Percentiles rank a stretch among this genome's conserved stretches.
These are phyloP conservation scores for Zosterops borbonicus DNA, from an alignment of 2,113 vertebrate genomes.

Conservation along the genomic window DNA sequence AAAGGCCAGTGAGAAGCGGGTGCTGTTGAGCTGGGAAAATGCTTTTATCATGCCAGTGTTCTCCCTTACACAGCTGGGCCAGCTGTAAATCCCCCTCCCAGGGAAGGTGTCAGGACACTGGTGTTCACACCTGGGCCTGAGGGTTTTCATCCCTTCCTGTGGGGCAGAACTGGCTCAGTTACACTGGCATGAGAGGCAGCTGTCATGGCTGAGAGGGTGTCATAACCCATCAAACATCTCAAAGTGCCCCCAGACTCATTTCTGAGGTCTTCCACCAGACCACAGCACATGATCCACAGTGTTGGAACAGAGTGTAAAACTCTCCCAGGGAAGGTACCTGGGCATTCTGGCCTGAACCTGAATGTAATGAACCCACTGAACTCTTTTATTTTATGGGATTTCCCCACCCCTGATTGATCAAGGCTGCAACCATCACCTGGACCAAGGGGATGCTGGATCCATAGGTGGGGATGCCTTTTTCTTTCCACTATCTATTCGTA, in stretches of 20 bases:
- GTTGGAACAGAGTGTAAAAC: not conserved
- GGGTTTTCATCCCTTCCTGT: not conserved
- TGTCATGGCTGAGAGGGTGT: not conserved
- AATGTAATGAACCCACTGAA: accelerated
- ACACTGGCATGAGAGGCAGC: not conserved
- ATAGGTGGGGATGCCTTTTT: not conserved
- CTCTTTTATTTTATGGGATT: not conserved
- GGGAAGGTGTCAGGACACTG: not conserved
- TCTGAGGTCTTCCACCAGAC: not conserved
- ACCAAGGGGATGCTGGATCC: not conserved
- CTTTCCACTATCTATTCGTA: not conserved
- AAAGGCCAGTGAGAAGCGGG: not conserved
- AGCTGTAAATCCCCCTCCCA: no score
- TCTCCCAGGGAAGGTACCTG: not conserved
- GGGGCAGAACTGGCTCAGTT: not conserved
- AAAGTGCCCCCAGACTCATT: not conserved
- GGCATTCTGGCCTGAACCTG: not conserved
- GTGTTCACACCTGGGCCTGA: not conserved
- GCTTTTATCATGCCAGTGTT: not conserved
- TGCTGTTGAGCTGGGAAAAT: not conserved
- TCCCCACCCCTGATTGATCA: not conserved
- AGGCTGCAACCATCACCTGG: not conserved
- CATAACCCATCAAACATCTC: not conserved
- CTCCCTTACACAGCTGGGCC: not conserved
- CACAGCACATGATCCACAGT: not conserved